Percentiles rank a stretch among this genome's conserved stretches.
Conservation (phyloP, 2,113 vertebrate species). For the Nestor notabilis region DNA sequence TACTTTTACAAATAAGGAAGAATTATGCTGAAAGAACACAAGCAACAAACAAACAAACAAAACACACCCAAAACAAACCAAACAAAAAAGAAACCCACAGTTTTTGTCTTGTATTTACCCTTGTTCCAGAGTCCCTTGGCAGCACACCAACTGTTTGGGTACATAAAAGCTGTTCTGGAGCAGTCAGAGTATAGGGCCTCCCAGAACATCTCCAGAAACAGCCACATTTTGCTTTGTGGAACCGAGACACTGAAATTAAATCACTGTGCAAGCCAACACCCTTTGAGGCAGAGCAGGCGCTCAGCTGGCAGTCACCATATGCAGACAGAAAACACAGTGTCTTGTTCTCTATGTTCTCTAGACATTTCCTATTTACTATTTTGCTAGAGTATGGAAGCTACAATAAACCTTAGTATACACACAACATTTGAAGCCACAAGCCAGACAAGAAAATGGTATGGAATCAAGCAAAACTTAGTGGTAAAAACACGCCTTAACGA, state of each 20-base stretch:
- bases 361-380: background rate
- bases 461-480: background rate
- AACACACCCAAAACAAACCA: background rate
- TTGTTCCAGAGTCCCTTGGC: background rate
- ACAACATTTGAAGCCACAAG: background rate
- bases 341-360: background rate
- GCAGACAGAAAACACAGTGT: background rate
- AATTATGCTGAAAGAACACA: background rate
- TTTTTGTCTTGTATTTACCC: background rate
- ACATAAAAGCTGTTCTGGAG: background rate
- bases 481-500: background rate
- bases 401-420: background rate
- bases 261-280: background rate
- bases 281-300: fast-evolving
- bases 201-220: background rate
- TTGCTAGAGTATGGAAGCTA: background rate
- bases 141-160: background rate
- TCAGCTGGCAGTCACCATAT: background rate
- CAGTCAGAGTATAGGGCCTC: background rate
- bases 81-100: background rate
- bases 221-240: background rate
- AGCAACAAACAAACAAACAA: background rate
- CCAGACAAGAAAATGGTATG: background rate
- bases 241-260: background rate
- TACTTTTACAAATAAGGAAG: background rate